A percentile compares a stretch with the other conserved stretches of the same genome.
Conservation (phyloP, 2,888 invertebrate genomes). For the Malachius bipustulatus region DNA sequence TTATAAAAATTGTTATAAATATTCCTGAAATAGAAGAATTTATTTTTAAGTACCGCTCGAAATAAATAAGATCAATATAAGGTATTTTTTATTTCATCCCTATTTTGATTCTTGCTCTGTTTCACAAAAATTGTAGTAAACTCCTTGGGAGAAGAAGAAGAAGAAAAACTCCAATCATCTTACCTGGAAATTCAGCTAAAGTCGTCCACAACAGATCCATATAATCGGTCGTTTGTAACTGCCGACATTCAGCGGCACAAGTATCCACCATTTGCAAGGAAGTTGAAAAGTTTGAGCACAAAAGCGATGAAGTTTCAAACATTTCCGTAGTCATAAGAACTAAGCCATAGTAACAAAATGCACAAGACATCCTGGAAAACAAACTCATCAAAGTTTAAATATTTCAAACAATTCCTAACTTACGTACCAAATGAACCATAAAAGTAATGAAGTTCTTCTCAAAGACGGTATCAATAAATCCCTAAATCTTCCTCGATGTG, state of each 20-base stretch:
- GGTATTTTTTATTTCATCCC: no score
- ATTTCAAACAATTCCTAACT: no score
- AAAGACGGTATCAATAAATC: slow-evolving; percentile 70
- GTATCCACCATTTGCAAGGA: slow-evolving; percentile 34
- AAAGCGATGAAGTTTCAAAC: slow-evolving; percentile 52
- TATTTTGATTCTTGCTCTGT: no score
- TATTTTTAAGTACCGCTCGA: no score
- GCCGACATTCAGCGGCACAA: slow-evolving; percentile 56
- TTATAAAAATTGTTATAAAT: slow-evolving; percentile 77
- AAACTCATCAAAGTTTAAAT: slow-evolving; percentile 7
- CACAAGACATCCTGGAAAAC: slow-evolving; percentile 68
- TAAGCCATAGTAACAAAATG: slow-evolving; percentile 91
- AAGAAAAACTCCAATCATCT: slow-evolving; percentile 2
- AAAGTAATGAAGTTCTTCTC: slow-evolving; percentile 67
- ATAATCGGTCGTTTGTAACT: slow-evolving; percentile 75
- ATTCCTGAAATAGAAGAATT: slow-evolving; percentile 51
- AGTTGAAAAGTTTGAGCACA: slow-evolving; percentile 31
- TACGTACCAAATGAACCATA: slow-evolving; percentile 93
- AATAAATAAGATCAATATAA: no score
- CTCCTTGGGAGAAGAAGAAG: no score
- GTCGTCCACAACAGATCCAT: slow-evolving; percentile 90
- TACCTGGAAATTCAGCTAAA: slow-evolving; percentile 86
- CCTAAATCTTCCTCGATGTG: slow-evolving; percentile 53
- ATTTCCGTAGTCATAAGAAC: slow-evolving; percentile 91
- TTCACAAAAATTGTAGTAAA: no score